Base-by-base conservation (phyloP, 2,113 vertebrate genomes). In the Semnornis frantzii region DNA sequence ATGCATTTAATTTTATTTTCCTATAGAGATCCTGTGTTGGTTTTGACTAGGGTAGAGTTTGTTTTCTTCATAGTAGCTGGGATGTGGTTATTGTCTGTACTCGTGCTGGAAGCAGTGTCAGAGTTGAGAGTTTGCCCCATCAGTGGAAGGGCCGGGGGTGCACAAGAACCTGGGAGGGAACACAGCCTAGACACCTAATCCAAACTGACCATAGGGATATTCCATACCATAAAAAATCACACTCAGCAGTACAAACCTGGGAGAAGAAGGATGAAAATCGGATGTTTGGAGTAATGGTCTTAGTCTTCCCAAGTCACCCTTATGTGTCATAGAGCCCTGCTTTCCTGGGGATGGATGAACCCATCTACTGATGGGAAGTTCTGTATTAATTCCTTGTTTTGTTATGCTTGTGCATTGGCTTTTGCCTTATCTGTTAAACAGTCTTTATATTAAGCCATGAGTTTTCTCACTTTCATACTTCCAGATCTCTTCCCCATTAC, bases 221-320 rank as follows among this genome's bases (percentile, higher is more conserved):
- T 52, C 50, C 24, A 52, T 52, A 52, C 50, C 23, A 52, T 7
- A 52, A 52, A 13, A 12, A 0, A 1, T 44, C 62, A 23, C 6
- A 28, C 15, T 54, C 66, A 55, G 31, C 34, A 25, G 12, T 0
- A 5, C 0, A 66, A 39, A 62, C 11, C 9, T 68, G 54, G 46
- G 37, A 13, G 24, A 17, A 42, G 39, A 52, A 54, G 25, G 15
- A 33, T 17, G 14, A 52, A 52, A 52, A 25, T 6, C 12, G 42
- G 17, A 24, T 0, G 0, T 42, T 50, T 15, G 5, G 11, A 50
- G 30, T 13, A 18, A 20, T 20, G 25, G 18, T 1, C 3, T 50
- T 81, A 75, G 20, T 34, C 57, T 30, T 24, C 57, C 50, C 31
- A 9, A 37, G 63, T 28, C 18, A 31, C 62, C 0, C 3, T 23